Conservation (phyloP, 2,888 invertebrate species). For the Latrodectus elegans region DNA sequence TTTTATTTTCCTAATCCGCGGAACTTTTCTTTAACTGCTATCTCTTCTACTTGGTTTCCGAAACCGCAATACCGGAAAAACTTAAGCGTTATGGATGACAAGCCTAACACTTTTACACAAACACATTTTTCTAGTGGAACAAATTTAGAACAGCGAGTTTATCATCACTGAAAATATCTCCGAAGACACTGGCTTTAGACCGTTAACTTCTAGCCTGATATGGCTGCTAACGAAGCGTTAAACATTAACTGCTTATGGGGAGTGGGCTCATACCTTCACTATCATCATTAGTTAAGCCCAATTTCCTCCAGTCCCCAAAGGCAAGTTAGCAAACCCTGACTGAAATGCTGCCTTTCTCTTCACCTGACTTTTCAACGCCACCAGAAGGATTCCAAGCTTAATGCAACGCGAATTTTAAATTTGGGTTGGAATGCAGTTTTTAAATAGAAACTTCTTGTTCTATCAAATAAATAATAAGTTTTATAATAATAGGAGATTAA, state of each 20-base stretch:
- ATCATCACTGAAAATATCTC: slow-evolving; percentile 58
- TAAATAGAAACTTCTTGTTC: slow-evolving; percentile 1
- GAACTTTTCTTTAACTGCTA: not conserved
- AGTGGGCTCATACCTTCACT: slow-evolving; percentile 53
- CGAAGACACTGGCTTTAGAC: slow-evolving; percentile 63
- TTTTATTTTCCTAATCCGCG: not conserved
- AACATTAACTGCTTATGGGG: slow-evolving; percentile 62
- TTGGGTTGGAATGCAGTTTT: slow-evolving; percentile 12
- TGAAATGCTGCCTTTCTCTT: slow-evolving; percentile 39
- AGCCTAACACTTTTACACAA: slow-evolving; percentile 29
- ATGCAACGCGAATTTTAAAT: slow-evolving; percentile 61
- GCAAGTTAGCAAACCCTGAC: slow-evolving; percentile 61
- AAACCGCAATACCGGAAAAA: slow-evolving; percentile 10
- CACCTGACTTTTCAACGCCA: slow-evolving; percentile 38
- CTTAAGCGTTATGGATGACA: slow-evolving; percentile 63
- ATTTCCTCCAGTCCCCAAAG: slow-evolving; percentile 62
- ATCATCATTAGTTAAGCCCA: slow-evolving; percentile 67
- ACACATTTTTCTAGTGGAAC: slow-evolving; percentile 62
- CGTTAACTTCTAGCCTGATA: slow-evolving; percentile 63
- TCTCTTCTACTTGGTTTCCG: not conserved
- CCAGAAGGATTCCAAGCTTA: slow-evolving; percentile 33
- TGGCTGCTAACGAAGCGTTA: slow-evolving; percentile 65
- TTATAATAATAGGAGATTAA: slow-evolving; percentile 44
- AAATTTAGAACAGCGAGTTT: slow-evolving; percentile 55
- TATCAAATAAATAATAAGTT: not conserved